Conservation (phyloP, 1,140 invertebrate genomes). For the Heliothis virescens region DNA sequence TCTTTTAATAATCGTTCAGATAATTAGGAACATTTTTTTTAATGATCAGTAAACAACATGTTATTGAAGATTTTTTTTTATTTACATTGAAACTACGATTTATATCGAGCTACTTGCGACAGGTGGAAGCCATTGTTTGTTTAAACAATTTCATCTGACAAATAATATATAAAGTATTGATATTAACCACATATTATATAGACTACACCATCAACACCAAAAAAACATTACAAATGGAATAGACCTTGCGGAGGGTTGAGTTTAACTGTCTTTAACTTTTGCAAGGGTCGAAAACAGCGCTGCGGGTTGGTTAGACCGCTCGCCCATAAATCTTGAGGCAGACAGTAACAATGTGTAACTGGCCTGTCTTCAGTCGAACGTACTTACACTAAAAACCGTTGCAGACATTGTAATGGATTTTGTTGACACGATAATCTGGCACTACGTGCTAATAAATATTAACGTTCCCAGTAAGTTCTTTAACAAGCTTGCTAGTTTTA, state of each 20-base stretch:
- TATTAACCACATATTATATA: no score
- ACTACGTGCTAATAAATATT: conserved; percentile 21
- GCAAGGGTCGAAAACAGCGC: conserved; percentile 52
- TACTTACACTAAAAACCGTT: conserved; percentile 34
- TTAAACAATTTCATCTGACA: no score
- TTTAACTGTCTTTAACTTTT: conserved; percentile 58
- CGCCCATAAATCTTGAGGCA: conserved; percentile 50
- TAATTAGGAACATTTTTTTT: no score
- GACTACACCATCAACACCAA: neutral
- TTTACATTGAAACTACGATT: no score
- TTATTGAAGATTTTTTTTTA: no score
- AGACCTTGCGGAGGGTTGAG: conserved; percentile 47
- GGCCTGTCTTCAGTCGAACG: conserved; percentile 46
- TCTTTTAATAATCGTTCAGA: no score
- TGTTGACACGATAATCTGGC: conserved; percentile 43
- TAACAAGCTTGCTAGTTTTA: neutral
- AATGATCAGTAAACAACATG: no score
- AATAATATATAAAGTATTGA: no score
- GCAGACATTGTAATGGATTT: conserved; percentile 42
- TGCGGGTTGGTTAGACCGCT: conserved; percentile 48
- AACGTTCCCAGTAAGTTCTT: neutral
- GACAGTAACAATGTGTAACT: conserved; percentile 54
- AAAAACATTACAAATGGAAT: conserved; percentile 53
- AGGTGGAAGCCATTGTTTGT: no score
- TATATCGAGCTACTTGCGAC: no score